phyloP scores from a whole-genome alignment of 2,113 vertebrate genomes.

The Nematolebias whitei region DNA sequence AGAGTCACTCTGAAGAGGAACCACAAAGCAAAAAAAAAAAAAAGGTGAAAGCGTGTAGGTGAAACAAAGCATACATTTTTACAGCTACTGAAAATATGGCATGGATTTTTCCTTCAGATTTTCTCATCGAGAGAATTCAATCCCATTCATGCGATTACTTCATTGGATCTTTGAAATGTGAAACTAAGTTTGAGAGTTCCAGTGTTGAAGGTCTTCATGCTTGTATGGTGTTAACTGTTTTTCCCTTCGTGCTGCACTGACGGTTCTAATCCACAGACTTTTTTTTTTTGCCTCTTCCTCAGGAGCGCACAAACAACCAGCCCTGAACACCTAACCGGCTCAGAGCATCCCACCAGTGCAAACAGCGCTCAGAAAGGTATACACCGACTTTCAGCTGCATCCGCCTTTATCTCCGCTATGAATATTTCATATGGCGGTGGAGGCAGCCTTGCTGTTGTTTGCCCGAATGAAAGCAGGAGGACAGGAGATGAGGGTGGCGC shows the following conservation, averaged over 20 bases:
- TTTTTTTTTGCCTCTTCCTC: conserved; percentile 45
- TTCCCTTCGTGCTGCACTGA: conserved; percentile 1
- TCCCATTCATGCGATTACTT: neutral
- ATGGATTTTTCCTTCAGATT: too few relatives aligned
- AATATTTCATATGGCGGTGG: conserved; percentile 70
- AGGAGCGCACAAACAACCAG: conserved; percentile 68
- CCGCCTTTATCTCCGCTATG: conserved; percentile 66
- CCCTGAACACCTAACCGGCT: conserved; percentile 59
- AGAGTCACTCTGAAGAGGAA: too few relatives aligned
- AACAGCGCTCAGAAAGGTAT: conserved; percentile 75
- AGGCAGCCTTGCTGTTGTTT: conserved; percentile 62
- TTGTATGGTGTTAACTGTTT: conserved; percentile 4
- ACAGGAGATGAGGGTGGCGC: conserved; percentile 28
- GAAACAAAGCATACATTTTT: too few relatives aligned
- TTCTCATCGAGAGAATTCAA: neutral
- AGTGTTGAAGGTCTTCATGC: conserved; percentile 13
- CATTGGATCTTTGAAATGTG: conserved; percentile 3
- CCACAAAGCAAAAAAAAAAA: too few relatives aligned
- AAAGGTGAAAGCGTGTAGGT: too few relatives aligned
- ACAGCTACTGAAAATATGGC: too few relatives aligned
- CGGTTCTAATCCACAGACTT: conserved; percentile 24
- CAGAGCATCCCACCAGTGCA: conserved; percentile 61
- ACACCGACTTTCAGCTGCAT: conserved; percentile 51
- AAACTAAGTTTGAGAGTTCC: conserved; percentile 35
- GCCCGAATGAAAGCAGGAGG: conserved; percentile 62